Conservation (phyloP, 23 tunicate genomes). For the Styela clava region DNA sequence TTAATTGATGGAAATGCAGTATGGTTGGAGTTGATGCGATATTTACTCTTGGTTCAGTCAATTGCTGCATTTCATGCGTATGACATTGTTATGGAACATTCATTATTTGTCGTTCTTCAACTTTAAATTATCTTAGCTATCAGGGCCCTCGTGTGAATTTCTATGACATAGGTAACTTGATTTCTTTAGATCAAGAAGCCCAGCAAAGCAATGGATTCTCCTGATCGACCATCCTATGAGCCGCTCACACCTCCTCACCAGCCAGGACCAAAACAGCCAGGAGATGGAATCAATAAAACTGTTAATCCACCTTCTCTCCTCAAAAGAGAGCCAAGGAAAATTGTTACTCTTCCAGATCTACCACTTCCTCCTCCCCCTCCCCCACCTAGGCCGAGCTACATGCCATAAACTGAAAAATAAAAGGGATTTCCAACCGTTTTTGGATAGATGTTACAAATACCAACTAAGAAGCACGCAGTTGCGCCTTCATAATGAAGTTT, state of each 20-base stretch:
- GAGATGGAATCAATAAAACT: slow-evolving; percentile 8
- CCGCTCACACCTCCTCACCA: slow-evolving; percentile 17
- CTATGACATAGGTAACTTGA: too few relatives aligned
- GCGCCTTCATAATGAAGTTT: too few relatives aligned
- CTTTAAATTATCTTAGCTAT: too few relatives aligned
- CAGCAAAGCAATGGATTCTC: slow-evolving; percentile 3
- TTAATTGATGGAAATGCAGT: not conserved
- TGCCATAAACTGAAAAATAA: not conserved
- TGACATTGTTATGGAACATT: too few relatives aligned
- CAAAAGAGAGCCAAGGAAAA: slow-evolving; percentile 64
- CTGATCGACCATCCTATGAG: slow-evolving; percentile 8
- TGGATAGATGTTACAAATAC: too few relatives aligned
- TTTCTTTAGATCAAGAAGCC: not conserved
- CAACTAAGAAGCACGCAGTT: too few relatives aligned
- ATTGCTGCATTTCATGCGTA: too few relatives aligned
- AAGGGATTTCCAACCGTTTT: too few relatives aligned
- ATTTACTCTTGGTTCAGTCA: too few relatives aligned
- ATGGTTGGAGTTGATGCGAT: too few relatives aligned
- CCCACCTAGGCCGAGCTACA: slow-evolving; percentile 75
- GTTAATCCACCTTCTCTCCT: slow-evolving; percentile 34
- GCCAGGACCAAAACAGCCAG: not conserved
- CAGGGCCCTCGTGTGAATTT: too few relatives aligned
- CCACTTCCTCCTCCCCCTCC: slow-evolving; percentile 95
- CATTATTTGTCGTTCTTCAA: too few relatives aligned
- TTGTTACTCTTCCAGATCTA: slow-evolving; percentile 87